Percentiles rank a stretch among this genome's conserved stretches.
Conservation (phyloP, 2,113 vertebrate genomes). For the Tyto alba region DNA sequence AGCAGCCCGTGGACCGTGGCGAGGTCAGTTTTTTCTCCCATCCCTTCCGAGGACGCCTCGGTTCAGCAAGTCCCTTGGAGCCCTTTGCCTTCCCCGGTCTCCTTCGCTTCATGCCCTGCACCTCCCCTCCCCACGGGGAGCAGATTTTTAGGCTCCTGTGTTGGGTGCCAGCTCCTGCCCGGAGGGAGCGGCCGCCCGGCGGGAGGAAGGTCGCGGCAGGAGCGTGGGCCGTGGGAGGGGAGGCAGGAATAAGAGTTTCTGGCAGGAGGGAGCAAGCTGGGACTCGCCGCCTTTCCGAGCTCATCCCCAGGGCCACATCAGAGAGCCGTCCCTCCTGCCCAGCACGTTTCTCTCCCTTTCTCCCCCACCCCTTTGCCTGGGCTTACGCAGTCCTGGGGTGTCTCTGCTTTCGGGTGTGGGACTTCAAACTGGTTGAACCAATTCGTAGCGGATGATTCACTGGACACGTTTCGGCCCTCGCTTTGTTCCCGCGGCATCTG, state of each 20-base stretch:
- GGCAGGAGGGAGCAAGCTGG: background rate
- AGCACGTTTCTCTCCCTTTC: background rate
- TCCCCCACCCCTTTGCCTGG: background rate
- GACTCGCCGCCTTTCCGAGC: background rate
- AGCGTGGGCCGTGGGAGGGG: background rate
- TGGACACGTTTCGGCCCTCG: background rate
- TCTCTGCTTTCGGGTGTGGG: background rate
- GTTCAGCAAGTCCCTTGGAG: background rate
- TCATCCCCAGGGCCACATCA: background rate
- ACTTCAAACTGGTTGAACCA: background rate
- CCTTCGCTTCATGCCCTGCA: fast-evolving
- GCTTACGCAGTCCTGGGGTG: background rate
- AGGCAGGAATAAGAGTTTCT: background rate
- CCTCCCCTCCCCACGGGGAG: fast-evolving
- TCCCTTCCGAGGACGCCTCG: background rate
- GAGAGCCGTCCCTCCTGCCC: background rate
- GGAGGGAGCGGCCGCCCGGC: background rate
- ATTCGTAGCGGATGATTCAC: background rate
- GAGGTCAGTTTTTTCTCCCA: background rate
- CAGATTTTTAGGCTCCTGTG: background rate
- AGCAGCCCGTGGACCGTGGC: background rate
- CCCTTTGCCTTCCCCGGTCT: background rate
- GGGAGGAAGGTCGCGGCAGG: background rate
- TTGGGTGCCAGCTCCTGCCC: background rate
- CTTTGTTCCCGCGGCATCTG: background rate